phyloP scores from a whole-genome alignment of 1,140 invertebrate species.

The Drosophila saltans region DNA sequence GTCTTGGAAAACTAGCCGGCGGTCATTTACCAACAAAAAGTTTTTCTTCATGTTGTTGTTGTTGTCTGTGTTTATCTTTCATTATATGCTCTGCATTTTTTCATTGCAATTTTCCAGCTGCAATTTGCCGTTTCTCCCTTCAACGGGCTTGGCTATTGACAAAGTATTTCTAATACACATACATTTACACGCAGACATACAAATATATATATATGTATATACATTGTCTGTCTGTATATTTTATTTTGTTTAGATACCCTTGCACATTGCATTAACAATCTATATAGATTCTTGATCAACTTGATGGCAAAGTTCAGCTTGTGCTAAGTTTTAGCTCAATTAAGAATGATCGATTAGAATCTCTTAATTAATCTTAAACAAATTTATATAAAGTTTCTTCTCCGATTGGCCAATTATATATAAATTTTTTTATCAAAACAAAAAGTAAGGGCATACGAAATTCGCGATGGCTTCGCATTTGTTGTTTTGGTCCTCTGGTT shows the following conservation, averaged over 20 bases:
- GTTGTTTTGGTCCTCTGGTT: background rate
- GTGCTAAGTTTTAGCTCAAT: no score
- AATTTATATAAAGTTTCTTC: no score
- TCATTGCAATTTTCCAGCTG: slow-evolving; percentile 29
- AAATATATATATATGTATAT: background rate
- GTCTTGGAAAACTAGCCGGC: slow-evolving; percentile 5
- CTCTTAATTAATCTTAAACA: no score
- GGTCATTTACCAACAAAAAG: background rate
- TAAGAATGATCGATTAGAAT: no score
- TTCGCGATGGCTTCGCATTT: background rate
- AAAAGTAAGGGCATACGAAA: background rate
- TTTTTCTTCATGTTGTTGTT: slow-evolving; percentile 1
- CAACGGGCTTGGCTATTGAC: slow-evolving; percentile 15
- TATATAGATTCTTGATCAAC: background rate
- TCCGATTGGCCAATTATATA: no score
- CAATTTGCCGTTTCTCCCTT: background rate
- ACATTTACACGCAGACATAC: background rate
- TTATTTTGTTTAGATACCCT: background rate
- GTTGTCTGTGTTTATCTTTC: slow-evolving; percentile 39
- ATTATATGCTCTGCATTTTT: slow-evolving; percentile 37
- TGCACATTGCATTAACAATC: background rate
- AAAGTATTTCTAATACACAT: slow-evolving; percentile 5
- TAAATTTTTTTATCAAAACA: no score
- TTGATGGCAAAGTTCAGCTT: no score
- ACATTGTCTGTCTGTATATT: slow-evolving; percentile 3